phyloP scores from a whole-genome alignment of 2,888 invertebrate species.

The Harmothoe impar region DNA sequence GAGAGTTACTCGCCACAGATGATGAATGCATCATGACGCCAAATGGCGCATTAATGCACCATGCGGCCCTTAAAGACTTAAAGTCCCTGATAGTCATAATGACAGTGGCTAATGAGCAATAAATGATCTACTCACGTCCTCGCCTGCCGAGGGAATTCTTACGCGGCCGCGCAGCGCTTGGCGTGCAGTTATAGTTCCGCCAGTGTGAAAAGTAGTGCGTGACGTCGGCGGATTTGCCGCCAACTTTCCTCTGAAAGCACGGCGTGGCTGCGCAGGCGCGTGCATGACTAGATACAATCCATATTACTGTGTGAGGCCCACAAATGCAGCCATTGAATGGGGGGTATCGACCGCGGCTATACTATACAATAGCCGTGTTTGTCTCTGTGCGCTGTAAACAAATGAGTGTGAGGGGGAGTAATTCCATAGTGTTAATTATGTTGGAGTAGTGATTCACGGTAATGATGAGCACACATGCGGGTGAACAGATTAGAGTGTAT shows the following conservation, averaged over 20 bases:
- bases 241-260: neutral
- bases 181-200: no score
- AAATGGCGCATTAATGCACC: no score
- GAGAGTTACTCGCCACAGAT: no score
- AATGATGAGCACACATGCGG: neutral
- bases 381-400: neutral
- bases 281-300: neutral
- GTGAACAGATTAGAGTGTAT: neutral
- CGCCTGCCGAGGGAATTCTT: no score
- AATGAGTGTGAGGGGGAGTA: neutral
- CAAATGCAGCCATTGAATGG: neutral
- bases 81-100: no score
- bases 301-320: slow-evolving; percentile 14
- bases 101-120: no score
- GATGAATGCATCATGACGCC: no score
- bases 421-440: slow-evolving; percentile 13
- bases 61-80: no score
- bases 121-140: no score
- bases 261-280: neutral
- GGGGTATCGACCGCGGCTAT: neutral
- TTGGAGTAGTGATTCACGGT: neutral
- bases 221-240: neutral
- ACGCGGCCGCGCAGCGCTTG: no score
- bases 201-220: slow-evolving; percentile 5
- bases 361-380: neutral